Evolutionary conservation across 2,113 vertebrate species (phyloP).

Genomic region (Notechis scutatus): DNA sequence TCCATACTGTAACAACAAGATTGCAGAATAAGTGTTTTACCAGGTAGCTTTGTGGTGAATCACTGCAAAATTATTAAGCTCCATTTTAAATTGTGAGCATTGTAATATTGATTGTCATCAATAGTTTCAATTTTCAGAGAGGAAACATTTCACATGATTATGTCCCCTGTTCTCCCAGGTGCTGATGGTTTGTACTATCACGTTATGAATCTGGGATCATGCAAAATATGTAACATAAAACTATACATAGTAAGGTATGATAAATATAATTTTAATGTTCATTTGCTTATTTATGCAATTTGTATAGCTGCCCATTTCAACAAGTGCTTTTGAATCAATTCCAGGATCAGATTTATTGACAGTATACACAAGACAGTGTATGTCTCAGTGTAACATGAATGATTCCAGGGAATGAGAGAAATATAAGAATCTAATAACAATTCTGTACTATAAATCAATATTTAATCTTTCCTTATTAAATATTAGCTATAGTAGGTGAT

Average conservation of each 20-base stretch:
- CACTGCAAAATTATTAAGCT: neutral
- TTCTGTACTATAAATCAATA: neutral
- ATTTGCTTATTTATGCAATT: neutral
- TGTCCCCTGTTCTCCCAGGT: neutral
- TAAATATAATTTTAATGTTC: neutral
- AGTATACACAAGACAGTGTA: neutral
- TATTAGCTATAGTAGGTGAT: neutral
- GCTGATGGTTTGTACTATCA: neutral
- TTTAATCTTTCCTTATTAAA: neutral
- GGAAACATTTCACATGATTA: neutral
- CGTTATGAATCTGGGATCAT: neutral
- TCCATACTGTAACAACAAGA: neutral
- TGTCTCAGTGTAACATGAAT: neutral
- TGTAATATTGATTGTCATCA: neutral
- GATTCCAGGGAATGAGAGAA: neutral
- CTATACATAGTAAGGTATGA: neutral
- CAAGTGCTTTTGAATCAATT: neutral
- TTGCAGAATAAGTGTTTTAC: constrained; percentile 4
- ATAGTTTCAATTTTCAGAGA: neutral
- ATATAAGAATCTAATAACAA: neutral
- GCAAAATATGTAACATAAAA: neutral
- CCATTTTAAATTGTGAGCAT: neutral
- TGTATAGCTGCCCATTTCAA: neutral
- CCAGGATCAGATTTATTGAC: neutral
- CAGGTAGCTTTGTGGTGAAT: neutral